Base-by-base conservation (phyloP, 2,113 vertebrate species). In the Spilogale gracilis region DNA sequence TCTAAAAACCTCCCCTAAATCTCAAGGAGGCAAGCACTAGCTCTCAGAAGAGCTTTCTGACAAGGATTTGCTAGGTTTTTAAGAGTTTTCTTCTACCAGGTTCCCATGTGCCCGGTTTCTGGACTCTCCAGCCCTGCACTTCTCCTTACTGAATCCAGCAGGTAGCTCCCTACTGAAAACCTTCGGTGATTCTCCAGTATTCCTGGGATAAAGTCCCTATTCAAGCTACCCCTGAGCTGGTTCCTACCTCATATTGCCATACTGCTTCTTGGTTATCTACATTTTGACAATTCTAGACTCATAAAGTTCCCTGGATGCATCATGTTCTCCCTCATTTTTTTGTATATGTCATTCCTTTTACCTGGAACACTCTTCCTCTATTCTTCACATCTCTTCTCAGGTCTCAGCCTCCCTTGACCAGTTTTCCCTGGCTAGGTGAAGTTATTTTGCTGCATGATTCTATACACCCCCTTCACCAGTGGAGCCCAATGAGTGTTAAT, bases 381-480 rank as follows among this genome's bases (percentile, higher is more conserved):
- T 14, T 89, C 25, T 58, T 65, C 43, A 38, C 17, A 9, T 48
- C 58, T 4, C 61, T 81, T 83, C 73, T 94, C 21, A 67, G 76
- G 25, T 56, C 16, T 95, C 60, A 56, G 20, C 7, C 48, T 63
- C 52, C 82, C 58, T 86, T 63, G 30, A 96, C 74, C 11, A 32
- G 67, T 38, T 30, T 1, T n/a, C 27, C 58, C 71, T 74, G 30
- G 48, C 16, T 56, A 58, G 50, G 18, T 87, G 91, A 86, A 25
- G 23, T 52, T 54, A 32, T 73, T 65, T 83, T 9, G 5, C 32
- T 65, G 9, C 32, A 32, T 27, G 18, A 74, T n/a, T 76, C 69
- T 67, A 0, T 25, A 67, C 0, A 20, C 32, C 30, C 17, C 6
- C 1, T 17, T 17, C 52, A 60, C 32, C 14, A 11, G 0, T 23